Base-by-base conservation (phyloP, 2,888 invertebrate genomes). In the Hydrotaea diabolus region DNA sequence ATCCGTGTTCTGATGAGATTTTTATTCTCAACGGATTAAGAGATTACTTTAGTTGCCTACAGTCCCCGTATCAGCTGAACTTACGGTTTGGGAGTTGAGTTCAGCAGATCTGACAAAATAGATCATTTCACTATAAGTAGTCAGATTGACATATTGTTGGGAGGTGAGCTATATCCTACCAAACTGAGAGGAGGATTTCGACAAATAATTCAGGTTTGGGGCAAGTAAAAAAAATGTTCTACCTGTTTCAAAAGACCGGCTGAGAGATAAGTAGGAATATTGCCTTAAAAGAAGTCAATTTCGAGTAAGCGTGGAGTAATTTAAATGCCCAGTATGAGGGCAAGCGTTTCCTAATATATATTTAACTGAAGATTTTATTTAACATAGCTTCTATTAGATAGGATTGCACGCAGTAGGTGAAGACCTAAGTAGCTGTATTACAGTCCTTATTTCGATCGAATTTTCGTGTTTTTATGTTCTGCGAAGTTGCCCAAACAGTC, bases 301-400 rank as follows among this genome's bases (percentile, higher is more conserved):
- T 21, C 13, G 66, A 19, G 1, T 13, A 31, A 0, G 83, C 79
- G 0, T 83, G 79, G 83, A 69, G 69, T 15, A 64, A 74, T 59
- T 46, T 83, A 15, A 19, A 36, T 13, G 36, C 23, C 0, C 46
- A 74, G 19, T 75, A 80, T 21, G 75, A 72, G 17, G 75, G 75
- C 17, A 80, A 74, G 26, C 53, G 83, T 13, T 26, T 83, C n/a
- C n/a, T 75, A n/a, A 71, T 83, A 7, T 75, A 79, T 57, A 26
- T 43, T 13, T 36, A 77, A 23, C 36, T 77, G 15, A 66, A 69
- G 13, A 2, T 39, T 15, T 19, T 77, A 9, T 72, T 72, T n/a
- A 72, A 53, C n/a, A 7, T 72, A 17, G 7, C 21, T 8, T 2
- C 31, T 0, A 11, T 15, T 26, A 49, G 1, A 3, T 4, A 4